Percentiles rank a stretch among this genome's conserved stretches.
These are phyloP conservation scores for Phalanger gymnotis DNA, from an alignment of 2,797 vertebrate genomes.

Conservation along the genomic window DNA sequence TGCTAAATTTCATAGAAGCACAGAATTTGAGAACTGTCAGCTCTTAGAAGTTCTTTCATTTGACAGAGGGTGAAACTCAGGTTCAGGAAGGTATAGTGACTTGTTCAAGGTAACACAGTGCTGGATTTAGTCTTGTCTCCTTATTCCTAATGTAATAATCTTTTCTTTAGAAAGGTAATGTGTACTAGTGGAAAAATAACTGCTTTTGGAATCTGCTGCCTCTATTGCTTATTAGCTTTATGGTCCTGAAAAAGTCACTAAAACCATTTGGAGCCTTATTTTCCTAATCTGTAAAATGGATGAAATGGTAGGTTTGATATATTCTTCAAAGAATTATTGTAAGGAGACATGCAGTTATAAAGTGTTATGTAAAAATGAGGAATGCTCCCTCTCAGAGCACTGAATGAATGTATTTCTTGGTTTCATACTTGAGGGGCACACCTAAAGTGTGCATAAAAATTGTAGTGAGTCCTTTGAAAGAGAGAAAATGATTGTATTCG, in stretches of 20 bases:
- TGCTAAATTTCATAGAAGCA: not conserved
- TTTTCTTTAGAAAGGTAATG: not conserved
- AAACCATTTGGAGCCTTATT: not conserved
- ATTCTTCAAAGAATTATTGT: not conserved
- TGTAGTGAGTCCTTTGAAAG: not conserved
- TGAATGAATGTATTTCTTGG: accelerated
- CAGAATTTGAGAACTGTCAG: not conserved
- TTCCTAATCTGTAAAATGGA: not conserved
- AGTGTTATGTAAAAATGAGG: accelerated
- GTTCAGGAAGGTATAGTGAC: not conserved
- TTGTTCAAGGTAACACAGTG: not conserved
- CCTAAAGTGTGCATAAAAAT: not conserved
- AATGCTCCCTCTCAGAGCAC: not conserved
- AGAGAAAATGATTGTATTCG: not conserved
- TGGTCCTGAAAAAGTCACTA: not conserved
- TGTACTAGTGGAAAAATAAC: not conserved
- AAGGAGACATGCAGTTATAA: not conserved
- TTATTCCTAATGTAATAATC: not conserved
- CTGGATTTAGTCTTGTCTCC: not conserved
- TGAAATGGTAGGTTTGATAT: not conserved
- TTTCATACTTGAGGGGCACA: accelerated
- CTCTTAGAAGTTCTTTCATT: not conserved
- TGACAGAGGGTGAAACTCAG: not conserved
- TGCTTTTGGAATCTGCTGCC: not conserved
- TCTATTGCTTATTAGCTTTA: slow-evolving; percentile 6